phyloP scores from a whole-genome alignment of 2,797 vertebrate genomes.

The Chlorospingus flavigularis region DNA sequence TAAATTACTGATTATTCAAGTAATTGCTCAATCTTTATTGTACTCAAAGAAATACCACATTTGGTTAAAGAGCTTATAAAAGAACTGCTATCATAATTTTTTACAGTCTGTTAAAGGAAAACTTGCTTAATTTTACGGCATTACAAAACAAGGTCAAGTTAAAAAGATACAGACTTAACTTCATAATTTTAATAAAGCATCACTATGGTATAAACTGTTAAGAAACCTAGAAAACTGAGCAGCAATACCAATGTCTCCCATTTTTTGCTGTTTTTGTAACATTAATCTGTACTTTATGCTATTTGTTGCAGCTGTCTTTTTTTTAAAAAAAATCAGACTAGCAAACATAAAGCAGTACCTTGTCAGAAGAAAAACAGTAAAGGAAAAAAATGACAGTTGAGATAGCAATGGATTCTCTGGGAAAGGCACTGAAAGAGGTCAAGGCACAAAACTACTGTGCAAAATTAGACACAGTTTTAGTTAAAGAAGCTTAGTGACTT shows the following conservation, averaged over 20 bases:
- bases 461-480: neutral
- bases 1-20: neutral
- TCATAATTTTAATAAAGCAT: neutral
- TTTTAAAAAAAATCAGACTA: neutral
- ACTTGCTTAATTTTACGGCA: neutral
- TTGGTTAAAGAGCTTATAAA: neutral
- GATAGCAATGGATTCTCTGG: neutral
- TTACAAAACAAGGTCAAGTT: neutral
- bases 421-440: neutral
- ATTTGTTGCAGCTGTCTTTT: neutral
- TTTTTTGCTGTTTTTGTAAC: neutral
- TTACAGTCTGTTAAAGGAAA: neutral
- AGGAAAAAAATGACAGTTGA: neutral
- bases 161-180: neutral
- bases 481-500: neutral
- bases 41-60: neutral
- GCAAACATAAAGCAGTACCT: neutral
- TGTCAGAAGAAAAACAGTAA: neutral
- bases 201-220: neutral
- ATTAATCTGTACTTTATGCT: neutral
- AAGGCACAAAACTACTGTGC: neutral
- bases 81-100: neutral
- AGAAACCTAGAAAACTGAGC: neutral
- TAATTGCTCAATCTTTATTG: neutral
- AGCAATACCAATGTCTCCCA: neutral